These are phyloP conservation scores for Zonitis immaculata DNA, from an alignment of 2,888 invertebrate genomes.

Conservation along the genomic window DNA sequence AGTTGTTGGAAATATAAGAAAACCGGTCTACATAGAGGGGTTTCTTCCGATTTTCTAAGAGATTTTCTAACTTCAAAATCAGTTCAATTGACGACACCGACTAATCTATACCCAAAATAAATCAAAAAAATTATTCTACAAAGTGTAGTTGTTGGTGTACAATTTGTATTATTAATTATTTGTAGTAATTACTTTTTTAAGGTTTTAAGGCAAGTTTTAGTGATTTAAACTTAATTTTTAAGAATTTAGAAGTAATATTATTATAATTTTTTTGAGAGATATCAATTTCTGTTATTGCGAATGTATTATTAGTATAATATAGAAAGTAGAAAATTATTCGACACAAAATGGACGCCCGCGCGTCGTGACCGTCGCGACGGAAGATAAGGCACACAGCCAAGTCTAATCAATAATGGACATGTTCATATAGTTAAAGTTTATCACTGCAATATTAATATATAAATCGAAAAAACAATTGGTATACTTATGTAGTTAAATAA, in stretches of 20 bases:
- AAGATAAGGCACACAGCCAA: conserved; percentile 44
- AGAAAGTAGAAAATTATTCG: conserved; percentile 9
- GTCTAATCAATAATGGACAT: conserved; percentile 49
- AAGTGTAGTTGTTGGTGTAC: not conserved
- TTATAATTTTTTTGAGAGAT: too few species aligned
- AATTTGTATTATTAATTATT: too few species aligned
- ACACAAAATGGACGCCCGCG: conserved; percentile 43
- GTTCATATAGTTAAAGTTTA: conserved; percentile 43
- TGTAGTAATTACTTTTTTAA: not conserved
- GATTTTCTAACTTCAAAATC: not conserved
- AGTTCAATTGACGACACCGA: not conserved
- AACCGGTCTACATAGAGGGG: not conserved
- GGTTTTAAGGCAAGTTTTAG: not conserved
- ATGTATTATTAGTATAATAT: not conserved
- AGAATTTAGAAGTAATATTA: too few species aligned
- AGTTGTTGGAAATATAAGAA: not conserved
- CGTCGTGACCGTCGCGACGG: conserved; percentile 45
- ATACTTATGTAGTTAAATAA: too few species aligned
- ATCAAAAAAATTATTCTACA: too few species aligned
- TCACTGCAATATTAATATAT: too few species aligned
- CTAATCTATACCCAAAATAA: too few species aligned
- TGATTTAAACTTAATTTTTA: not conserved
- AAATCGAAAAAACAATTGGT: too few species aligned
- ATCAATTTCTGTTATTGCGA: not conserved
- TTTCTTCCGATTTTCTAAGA: not conserved